Conservation (phyloP, 2,797 vertebrate genomes). For the Sebastes cheni region DNA sequence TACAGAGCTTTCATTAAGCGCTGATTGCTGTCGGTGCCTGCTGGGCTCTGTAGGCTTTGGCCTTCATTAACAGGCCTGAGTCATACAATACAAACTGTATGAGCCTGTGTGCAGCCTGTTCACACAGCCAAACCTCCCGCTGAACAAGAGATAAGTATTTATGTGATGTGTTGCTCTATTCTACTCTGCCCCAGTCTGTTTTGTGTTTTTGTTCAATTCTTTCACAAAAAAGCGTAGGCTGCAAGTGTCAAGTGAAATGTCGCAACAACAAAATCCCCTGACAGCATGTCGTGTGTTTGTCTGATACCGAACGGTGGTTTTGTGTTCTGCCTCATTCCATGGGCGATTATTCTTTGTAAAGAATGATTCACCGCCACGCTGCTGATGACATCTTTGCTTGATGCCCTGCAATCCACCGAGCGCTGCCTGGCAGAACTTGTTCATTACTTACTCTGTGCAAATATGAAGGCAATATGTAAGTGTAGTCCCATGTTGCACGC, state of each 20-base stretch:
- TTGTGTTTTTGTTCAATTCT: conserved; percentile 44
- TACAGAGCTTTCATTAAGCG: conserved; percentile 67
- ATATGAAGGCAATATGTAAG: not conserved
- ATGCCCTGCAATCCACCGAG: conserved; percentile 46
- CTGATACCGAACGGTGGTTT: conserved; percentile 49
- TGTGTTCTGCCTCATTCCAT: conserved; percentile 49
- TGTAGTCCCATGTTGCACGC: not conserved
- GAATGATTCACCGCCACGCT: conserved; percentile 49
- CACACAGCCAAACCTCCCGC: conserved; percentile 29
- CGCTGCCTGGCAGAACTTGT: conserved; percentile 24
- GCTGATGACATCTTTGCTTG: conserved; percentile 63
- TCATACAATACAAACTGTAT: conserved; percentile 37
- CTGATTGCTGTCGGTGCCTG: conserved; percentile 57
- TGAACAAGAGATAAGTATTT: conserved; percentile 49
- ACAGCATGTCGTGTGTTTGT: conserved; percentile 54
- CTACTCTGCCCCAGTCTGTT: conserved; percentile 25
- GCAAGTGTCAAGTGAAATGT: conserved; percentile 53
- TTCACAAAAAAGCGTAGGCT: conserved; percentile 31
- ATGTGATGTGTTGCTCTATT: conserved; percentile 46
- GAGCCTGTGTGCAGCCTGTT: conserved; percentile 30
- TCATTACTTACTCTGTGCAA: conserved; percentile 33
- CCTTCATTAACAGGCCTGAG: conserved; percentile 61
- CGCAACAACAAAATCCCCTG: conserved; percentile 56
- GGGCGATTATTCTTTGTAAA: conserved; percentile 51
- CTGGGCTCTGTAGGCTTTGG: conserved; percentile 44